Evolutionary conservation across 64 coral and sea anemone genomes (phyloP), one percentile per base, ranked within the genome.

Genomic region (Acropora tenuis): DNA sequence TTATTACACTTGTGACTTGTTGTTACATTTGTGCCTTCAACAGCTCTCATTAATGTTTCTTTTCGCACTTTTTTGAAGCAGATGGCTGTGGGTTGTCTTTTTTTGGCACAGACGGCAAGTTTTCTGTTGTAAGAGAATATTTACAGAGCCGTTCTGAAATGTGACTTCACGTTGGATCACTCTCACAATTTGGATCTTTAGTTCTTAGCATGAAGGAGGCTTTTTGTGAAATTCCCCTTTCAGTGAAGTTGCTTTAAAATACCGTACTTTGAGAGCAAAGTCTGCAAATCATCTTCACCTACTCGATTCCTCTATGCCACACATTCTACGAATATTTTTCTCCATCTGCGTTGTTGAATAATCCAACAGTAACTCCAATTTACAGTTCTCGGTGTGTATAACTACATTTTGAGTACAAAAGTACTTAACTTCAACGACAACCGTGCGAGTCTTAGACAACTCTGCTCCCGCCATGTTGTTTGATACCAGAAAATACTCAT

Each of bases 201-300:
- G 6, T 42, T 75, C 73, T 44, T 46, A 75, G 73, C 41, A 43
- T 30, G 18, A 88, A 88, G 20, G 87, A 30, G 41, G 87, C 87
- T 77, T 76, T 76, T 76, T 4, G 47, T 76, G 87, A 57, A 17
- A 47, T 77, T 55, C 69, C 73, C 43, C 10, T 46, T 52, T 88
- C 87, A 88, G 58, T 76, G 87, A 75, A 77, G 72, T 88, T 18
- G 19, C 60, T 76, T 47, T 88, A 88, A 88, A 88, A 88, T 41
- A 76, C 49, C n/a, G n/a, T n/a, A n/a, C n/a, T 88, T 88, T 20
- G 49, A 50, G 57, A 76, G 46, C n/a, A 77, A 49, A 76, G 57
- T 88, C 87, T 55, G 47, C 72, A 88, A 88, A 88, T 88, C 73
- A 73, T 76, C 87, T 88, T 50, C 80, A 1, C 66, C 80, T 83